Conservation (phyloP, 2,888 invertebrate species). For the Meiosimyza platycephala region DNA sequence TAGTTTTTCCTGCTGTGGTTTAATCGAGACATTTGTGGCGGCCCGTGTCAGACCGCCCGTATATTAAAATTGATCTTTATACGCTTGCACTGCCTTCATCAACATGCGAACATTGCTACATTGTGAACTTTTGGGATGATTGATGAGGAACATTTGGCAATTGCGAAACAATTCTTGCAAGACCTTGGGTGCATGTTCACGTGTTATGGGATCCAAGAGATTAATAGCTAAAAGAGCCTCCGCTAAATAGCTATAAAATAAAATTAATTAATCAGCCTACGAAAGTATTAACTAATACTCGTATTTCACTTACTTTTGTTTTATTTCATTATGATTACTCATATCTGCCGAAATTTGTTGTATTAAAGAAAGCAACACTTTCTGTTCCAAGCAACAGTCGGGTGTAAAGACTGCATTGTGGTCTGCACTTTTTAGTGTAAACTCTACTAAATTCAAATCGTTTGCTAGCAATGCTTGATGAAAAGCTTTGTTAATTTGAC, state of each 20-base stretch:
- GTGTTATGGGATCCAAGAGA: constrained; percentile 79
- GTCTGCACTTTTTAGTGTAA: constrained; percentile 87
- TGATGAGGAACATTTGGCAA: constrained; percentile 75
- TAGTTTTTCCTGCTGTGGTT: constrained; percentile 9
- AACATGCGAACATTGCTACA: constrained; percentile 65
- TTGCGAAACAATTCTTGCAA: constrained; percentile 81
- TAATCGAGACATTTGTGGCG: constrained; percentile 38
- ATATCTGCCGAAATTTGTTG: constrained; percentile 95
- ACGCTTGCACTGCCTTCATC: constrained; percentile 66
- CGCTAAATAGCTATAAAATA: constrained; percentile 79
- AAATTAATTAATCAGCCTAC: neutral
- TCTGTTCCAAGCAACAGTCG: constrained; percentile 82
- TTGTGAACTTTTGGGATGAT: constrained; percentile 76
- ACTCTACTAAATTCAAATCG: constrained; percentile 87
- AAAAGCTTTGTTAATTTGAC: constrained; percentile 88
- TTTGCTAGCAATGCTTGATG: constrained; percentile 90
- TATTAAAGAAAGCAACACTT: constrained; percentile 90
- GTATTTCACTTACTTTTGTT: constrained; percentile 74
- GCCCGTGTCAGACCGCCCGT: constrained; percentile 34
- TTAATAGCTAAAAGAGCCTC: constrained; percentile 89
- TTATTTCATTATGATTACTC: constrained; percentile 83
- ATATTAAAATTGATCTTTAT: constrained; percentile 60
- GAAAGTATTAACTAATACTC: neutral
- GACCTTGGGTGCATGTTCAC: constrained; percentile 85
- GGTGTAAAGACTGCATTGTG: constrained; percentile 82